These are phyloP conservation scores for Phylloscopus collybita DNA, from an alignment of 2,797 vertebrate species.

Conservation along the genomic window DNA sequence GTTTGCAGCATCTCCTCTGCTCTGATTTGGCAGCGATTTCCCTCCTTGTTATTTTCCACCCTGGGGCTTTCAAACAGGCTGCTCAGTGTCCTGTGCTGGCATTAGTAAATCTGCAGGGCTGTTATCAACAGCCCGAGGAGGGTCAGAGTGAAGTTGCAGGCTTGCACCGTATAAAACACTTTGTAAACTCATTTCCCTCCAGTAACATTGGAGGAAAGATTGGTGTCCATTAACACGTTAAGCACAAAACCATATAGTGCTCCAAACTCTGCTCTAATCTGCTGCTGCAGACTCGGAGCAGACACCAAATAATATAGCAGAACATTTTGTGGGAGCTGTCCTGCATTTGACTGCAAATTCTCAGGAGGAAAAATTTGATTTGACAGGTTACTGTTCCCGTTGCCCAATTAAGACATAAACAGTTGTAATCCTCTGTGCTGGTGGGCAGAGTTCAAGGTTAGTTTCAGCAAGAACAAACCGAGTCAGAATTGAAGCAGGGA, in stretches of 20 bases:
- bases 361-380: background rate
- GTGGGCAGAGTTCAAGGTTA: background rate
- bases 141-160: background rate
- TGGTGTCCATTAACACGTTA: background rate
- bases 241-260: background rate
- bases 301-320: background rate
- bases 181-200: background rate
- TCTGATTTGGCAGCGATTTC: background rate
- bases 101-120: background rate
- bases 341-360: background rate
- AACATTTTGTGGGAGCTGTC: background rate
- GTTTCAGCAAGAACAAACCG: background rate
- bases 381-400: background rate
- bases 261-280: background rate
- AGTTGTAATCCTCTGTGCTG: background rate
- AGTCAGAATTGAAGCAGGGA: background rate
- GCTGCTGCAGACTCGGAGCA: background rate
- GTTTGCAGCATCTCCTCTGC: background rate
- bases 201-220: too few species aligned
- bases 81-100: background rate
- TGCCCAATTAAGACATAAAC: background rate
- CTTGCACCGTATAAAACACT: background rate
- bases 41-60: slow-evolving; percentile 40
- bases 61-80: background rate
- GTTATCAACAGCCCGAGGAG: background rate